Evolutionary conservation across 2,888 invertebrate genomes (phyloP).

Genomic region (Leptarthrus brevirostris): DNA sequence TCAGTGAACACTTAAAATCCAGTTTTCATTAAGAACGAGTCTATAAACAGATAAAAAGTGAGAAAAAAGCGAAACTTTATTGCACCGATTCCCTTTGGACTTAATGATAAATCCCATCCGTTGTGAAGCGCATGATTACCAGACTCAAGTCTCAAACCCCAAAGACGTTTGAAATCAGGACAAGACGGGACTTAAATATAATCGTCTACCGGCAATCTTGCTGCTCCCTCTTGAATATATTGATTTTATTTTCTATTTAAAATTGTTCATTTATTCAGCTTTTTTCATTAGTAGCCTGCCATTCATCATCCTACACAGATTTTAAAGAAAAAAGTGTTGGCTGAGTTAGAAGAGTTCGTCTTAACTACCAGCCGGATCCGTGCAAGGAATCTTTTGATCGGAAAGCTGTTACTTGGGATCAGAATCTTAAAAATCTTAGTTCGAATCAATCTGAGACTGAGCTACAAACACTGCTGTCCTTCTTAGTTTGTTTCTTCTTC

Average conservation of each 20-base stretch:
- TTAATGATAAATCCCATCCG: background rate
- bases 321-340: background rate
- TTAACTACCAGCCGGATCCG: background rate
- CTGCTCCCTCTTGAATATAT: background rate
- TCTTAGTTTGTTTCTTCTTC: background rate
- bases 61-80: constrained; percentile 18
- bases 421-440: background rate
- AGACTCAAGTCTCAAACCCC: background rate
- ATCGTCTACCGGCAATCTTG: constrained; percentile 4
- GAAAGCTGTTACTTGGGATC: background rate
- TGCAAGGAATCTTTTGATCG: background rate
- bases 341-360: background rate
- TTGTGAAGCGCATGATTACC: background rate
- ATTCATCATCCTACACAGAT: background rate
- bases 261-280: background rate
- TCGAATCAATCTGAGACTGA: constrained; percentile 1
- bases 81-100: background rate
- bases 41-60: constrained; percentile 10
- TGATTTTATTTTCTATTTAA: constrained; percentile 4
- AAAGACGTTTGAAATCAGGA: background rate
- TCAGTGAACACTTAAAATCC: background rate
- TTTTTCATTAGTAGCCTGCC: background rate
- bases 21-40: constrained; percentile 8
- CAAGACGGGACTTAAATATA: background rate
- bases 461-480: constrained; percentile 1